Evolutionary conservation across 2,888 invertebrate species (phyloP).

Genomic region (Melanchra persicariae): DNA sequence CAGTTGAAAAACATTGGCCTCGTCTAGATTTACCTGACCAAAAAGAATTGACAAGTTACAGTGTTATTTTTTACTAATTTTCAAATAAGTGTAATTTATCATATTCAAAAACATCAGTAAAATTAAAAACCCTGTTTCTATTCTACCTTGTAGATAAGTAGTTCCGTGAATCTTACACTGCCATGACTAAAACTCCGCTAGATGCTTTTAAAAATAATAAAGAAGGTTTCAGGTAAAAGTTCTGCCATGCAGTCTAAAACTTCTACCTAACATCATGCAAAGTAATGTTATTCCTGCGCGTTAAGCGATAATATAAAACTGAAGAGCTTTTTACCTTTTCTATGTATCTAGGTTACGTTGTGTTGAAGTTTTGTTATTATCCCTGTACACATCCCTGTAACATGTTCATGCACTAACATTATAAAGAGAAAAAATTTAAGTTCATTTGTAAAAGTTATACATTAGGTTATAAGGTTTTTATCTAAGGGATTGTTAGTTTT

Average conservation of each 20-base stretch:
- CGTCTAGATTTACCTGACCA: no score
- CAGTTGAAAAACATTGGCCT: no score
- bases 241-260: slow-evolving; percentile 12
- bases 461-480: no score
- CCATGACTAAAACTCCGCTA: neutral
- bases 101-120: no score
- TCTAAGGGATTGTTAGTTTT: no score
- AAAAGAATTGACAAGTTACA: no score
- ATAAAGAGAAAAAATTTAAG: neutral
- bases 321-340: slow-evolving; percentile 17
- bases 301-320: slow-evolving; percentile 19
- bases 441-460: no score
- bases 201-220: slow-evolving; percentile 17
- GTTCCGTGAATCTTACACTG: neutral
- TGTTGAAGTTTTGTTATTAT: neutral
- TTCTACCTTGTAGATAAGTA: neutral
- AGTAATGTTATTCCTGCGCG: slow-evolving; percentile 21
- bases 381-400: no score
- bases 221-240: neutral
- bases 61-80: no score
- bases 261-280: slow-evolving; percentile 24
- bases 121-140: no score
- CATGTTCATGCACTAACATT: neutral
- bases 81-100: no score
- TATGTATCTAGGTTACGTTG: slow-evolving; percentile 6